Evolutionary conservation across 1,140 invertebrate species (phyloP), one percentile per base, ranked within the genome.

Genomic region (Rhyacophila brunnea): DNA sequence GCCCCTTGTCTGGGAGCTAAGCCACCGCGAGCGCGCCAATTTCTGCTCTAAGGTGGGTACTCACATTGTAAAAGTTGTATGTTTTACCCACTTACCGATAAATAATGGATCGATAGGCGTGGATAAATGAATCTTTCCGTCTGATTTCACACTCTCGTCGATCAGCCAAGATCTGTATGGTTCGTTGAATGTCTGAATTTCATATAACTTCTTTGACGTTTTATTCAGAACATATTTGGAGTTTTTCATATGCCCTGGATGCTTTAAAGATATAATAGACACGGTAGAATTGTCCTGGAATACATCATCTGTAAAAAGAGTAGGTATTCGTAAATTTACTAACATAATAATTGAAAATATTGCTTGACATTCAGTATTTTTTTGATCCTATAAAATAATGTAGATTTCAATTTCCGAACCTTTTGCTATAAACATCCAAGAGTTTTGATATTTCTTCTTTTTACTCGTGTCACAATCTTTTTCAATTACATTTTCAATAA

Each of bases 21-120:
- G n/a, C n/a, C n/a, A n/a, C n/a, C n/a, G n/a, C n/a, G n/a, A n/a
- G n/a, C n/a, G n/a, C n/a, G n/a, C n/a, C n/a, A n/a, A n/a, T n/a
- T n/a, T n/a, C n/a, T n/a, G n/a, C n/a, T n/a, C n/a, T n/a, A n/a
- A n/a, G n/a, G n/a, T n/a, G n/a, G n/a, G n/a, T n/a, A n/a, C n/a
- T n/a, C n/a, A n/a, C n/a, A n/a, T n/a, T n/a, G n/a, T n/a, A n/a
- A n/a, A n/a, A n/a, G n/a, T n/a, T n/a, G n/a, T n/a, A n/a, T n/a
- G n/a, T n/a, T n/a, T n/a, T n/a, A n/a, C n/a, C n/a, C n/a, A 23
- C 20, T 20, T 70, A 82, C 80, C 77, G 69, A 90, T 73, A 72
- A 90, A 88, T 51, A 89, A 79, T 23, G 87, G 83, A 77, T 91
- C 87, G 36, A 90, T 75, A 1, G 86, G 86, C 34, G 86, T 87